A percentile compares a stretch with the other conserved stretches of the same genome.
phyloP scores from a whole-genome alignment of 2,797 vertebrate genomes.

The Sebastes itinus region DNA sequence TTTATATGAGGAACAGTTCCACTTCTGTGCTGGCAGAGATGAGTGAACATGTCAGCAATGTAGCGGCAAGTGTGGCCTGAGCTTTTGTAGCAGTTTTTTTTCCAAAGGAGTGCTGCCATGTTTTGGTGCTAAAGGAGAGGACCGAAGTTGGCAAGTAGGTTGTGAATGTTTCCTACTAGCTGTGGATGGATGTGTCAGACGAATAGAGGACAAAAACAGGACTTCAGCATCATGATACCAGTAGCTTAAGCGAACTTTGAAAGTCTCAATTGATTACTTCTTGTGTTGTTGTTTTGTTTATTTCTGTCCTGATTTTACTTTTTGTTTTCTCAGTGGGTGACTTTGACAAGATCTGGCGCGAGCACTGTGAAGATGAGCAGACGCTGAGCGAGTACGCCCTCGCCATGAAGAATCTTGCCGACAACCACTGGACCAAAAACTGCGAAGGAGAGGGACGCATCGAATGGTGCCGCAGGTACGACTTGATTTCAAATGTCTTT shows the following conservation, averaged over 20 bases:
- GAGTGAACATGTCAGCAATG: background rate
- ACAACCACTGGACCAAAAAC: conserved; percentile 96
- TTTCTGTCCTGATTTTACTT: background rate
- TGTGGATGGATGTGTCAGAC: background rate
- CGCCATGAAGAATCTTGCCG: conserved; percentile 98
- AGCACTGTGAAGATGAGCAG: conserved; percentile 97
- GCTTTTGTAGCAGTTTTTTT: conserved; percentile 7
- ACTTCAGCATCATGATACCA: background rate
- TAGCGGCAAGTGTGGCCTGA: background rate
- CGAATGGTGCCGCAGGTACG: conserved; percentile 98
- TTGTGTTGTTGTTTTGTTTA: background rate
- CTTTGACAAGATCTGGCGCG: conserved; percentile 98
- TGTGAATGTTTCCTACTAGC: conserved; percentile 5
- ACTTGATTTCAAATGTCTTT: background rate
- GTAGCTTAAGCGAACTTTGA: background rate
- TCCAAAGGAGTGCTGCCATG: background rate
- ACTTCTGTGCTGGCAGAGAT: conserved; percentile 34
- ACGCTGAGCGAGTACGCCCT: conserved; percentile 96
- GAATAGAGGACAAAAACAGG: background rate
- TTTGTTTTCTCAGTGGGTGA: conserved; percentile 88
- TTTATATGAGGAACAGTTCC: conserved; percentile 6
- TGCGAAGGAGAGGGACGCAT: conserved; percentile 97
- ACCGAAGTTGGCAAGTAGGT: conserved; percentile 57
- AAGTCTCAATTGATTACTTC: background rate
- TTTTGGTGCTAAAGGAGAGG: conserved; percentile 24